Percentiles rank a stretch among this genome's conserved stretches.
These are phyloP conservation scores for Dynastes maya DNA, from an alignment of 2,888 invertebrate genomes.

Conservation along the genomic window DNA sequence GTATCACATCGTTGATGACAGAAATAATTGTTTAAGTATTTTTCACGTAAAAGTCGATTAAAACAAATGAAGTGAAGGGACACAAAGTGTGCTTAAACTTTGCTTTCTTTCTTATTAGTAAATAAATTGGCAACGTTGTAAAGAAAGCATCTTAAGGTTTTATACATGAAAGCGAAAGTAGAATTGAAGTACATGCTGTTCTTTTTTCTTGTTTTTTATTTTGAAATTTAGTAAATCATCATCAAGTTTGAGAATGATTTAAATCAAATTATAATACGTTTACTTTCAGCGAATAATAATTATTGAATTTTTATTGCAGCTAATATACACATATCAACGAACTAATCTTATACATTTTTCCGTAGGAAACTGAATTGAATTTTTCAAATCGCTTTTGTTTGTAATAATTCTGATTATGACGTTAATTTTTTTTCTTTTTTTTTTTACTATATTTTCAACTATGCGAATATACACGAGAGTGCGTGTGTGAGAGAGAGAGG, in stretches of 20 bases:
- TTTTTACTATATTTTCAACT: background rate
- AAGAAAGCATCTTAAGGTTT: background rate
- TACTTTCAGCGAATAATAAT: constrained; percentile 63
- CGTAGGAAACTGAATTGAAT: constrained; percentile 49
- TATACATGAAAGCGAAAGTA: background rate
- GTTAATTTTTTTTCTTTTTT: background rate
- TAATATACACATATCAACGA: constrained; percentile 46
- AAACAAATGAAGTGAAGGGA: too few relatives aligned
- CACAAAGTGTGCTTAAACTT: too few relatives aligned
- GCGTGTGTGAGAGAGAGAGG: background rate
- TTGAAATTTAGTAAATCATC: background rate
- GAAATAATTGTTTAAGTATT: too few relatives aligned
- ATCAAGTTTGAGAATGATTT: constrained; percentile 50
- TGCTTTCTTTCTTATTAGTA: too few relatives aligned
- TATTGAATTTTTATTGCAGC: constrained; percentile 63
- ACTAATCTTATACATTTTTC: constrained; percentile 49
- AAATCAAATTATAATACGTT: constrained; percentile 52
- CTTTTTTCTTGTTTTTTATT: background rate
- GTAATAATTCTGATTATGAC: constrained; percentile 4
- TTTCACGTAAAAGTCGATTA: too few relatives aligned
- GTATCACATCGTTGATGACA: too few relatives aligned
- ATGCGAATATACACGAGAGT: background rate
- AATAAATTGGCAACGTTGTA: background rate
- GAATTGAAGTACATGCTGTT: background rate
- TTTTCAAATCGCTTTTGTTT: constrained; percentile 3